Base-by-base conservation (phyloP, 1,140 invertebrate genomes). In the Brachionus angularis region DNA sequence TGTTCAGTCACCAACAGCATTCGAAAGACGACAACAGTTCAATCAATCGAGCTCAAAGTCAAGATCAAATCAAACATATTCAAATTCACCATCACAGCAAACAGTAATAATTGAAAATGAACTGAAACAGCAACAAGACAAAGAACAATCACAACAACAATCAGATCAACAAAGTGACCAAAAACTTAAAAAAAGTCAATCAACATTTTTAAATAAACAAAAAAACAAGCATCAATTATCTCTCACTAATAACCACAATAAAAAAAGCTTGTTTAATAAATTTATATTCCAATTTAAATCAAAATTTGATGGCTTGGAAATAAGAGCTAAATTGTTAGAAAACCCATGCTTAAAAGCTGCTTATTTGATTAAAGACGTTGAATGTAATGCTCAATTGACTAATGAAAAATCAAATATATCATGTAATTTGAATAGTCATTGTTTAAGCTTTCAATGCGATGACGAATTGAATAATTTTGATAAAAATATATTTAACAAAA, bases 271-370 rank as follows among this genome's bases (percentile, higher is more conserved):
- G 3, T 47, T 67, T 10, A 16, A 50, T 42, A 46, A 67, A 25
- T 36, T 67, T 7, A 47, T 10, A 33, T 33, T 67, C 8, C 23
- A 33, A 33, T 50, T 67, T 34, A 67, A 67, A 34, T 46, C 62
- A 47, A 46, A 67, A 46, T 67, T 67, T 3, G 62, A 67, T 25
- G 62, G 62, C 12, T 47, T 46, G 27, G 62, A 67, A 50, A 33
- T 67, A 2, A 18, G 62, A 47, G 62, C 62, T 21, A 67, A 67
- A 29, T n/a, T 67, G 21, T 29, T 67, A 8, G 62, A 67, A 31
- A 67, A 27, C 1, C 62, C 62, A 27, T 47, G 62, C 14, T 42
- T 67, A 10, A 67, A 67, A 36, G 62, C 62, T 1, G 62, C 62
- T 2, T 67, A 67, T 27, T 67, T 50, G 23, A 33, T 67, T 16